Percentiles rank a stretch among this genome's conserved stretches.
Conservation (phyloP, 2,888 invertebrate genomes). For the Drosophila robusta region DNA sequence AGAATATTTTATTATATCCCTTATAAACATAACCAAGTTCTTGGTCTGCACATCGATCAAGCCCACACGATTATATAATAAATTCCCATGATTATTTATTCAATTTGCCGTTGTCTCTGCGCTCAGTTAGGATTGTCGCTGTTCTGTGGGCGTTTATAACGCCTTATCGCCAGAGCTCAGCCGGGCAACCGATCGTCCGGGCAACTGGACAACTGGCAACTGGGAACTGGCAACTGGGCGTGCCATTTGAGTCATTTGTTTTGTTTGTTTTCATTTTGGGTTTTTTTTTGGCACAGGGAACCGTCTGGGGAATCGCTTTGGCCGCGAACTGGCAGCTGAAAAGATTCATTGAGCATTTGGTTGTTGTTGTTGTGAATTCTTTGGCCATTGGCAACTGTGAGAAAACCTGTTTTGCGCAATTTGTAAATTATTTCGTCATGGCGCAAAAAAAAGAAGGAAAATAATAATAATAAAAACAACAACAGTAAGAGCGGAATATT, state of each 20-base stretch:
- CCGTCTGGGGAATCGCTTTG: conserved; percentile 25
- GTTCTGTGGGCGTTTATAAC: conserved; percentile 52
- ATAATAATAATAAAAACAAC: conserved; percentile 19
- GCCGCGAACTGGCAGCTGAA: conserved; percentile 28
- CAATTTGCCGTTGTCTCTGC: conserved; percentile 21
- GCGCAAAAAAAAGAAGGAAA: conserved; percentile 30
- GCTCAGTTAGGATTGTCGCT: neutral
- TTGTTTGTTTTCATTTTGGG: conserved; percentile 41
- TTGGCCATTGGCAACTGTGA: conserved; percentile 8
- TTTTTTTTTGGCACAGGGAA: conserved; percentile 26
- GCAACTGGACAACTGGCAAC: conserved; percentile 22
- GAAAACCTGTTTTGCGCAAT: conserved; percentile 69
- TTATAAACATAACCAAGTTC: neutral
- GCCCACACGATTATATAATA: conserved; percentile 15
- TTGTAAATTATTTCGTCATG: conserved; percentile 75
- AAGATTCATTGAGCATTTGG: conserved; percentile 57
- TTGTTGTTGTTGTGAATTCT: conserved; percentile 30
- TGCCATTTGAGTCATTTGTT: conserved; percentile 38
- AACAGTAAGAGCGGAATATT: conserved; percentile 17
- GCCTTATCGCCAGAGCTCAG: conserved; percentile 40
- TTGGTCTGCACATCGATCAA: neutral
- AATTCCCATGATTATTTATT: conserved; percentile 31
- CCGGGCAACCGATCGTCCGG: conserved; percentile 17
- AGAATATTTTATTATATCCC: no score
- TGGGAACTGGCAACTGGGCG: conserved; percentile 35